Evolutionary conservation across 2,888 invertebrate species (phyloP), one percentile per base, ranked within the genome.

Genomic region (Helobdella robusta): DNA sequence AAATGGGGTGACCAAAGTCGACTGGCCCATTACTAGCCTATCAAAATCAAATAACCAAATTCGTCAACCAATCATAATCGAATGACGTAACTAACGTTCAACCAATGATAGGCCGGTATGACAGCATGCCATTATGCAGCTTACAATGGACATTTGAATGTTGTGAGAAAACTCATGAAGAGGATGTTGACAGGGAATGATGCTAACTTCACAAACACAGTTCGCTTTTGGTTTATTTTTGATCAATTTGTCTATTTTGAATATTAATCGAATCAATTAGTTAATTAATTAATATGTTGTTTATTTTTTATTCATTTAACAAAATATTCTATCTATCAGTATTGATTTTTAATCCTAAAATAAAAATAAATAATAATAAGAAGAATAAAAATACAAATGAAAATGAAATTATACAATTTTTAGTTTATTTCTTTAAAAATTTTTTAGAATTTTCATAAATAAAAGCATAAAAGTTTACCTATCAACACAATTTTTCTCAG

Each of bases 81-180:
- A n/a, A n/a, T n/a, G n/a, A n/a, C 40, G 11, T 15, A 11, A 11
- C 40, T 40, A 40, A 11, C 18, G 11, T 40, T 40, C 40, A 11
- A 40, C 40, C 40, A 11, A 15, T 52, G 52, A n/a, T 69, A 78
- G 73, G 77, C 78, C 61, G 83, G 83, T 5, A 77, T 94, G 74
- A 94, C 95, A 1, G 95, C 94, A 0, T 83, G 97, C 59, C 95
- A 95, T 80, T 82, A 95, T 73, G 93, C 94, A 0, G 81, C 83
- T 0, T 93, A 93, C 79, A 88, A 88, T 74, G 95, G 95, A 2
- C 94, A 93, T 72, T 82, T 77, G 40, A 77, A 79, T 40, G 79
- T 83, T 2, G 82, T 91, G 85, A 81, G 83, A 69, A 76, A 81
- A 0, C 82, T 98, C 58, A 83, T 98, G 52, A 34, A 46, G 25